Percentiles rank a stretch among this genome's conserved stretches.
Evolutionary conservation across 2,113 vertebrate genomes (phyloP).

Genomic region (Thamnophis sirtalis): DNA sequence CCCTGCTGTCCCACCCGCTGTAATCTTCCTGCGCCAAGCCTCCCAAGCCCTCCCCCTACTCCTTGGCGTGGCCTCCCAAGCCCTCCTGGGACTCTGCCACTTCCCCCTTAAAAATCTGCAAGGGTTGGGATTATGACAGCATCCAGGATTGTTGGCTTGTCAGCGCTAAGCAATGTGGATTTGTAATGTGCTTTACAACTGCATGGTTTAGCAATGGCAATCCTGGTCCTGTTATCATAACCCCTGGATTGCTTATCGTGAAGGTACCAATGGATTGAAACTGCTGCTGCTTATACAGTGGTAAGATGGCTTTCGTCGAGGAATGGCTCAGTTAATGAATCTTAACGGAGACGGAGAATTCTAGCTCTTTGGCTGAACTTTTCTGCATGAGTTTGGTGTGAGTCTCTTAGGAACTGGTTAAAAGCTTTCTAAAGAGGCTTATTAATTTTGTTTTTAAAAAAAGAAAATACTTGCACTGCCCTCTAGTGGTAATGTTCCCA

Average conservation of each 20-base stretch:
- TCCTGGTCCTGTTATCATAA: neutral
- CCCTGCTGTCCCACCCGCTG: neutral
- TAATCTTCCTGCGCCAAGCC: neutral
- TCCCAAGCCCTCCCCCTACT: neutral
- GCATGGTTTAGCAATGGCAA: neutral
- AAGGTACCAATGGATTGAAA: neutral
- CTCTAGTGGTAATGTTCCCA: constrained; percentile 44
- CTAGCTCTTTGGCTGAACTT: neutral
- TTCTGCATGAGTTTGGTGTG: neutral
- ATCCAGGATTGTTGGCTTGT: neutral
- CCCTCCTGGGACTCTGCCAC: neutral
- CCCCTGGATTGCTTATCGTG: neutral
- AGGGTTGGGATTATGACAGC: neutral
- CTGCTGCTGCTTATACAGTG: no score
- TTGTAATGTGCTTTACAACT: neutral
- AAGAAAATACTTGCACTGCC: constrained; percentile 38
- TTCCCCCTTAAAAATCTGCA: neutral
- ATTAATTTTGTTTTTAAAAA: neutral
- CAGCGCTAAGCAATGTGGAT: neutral
- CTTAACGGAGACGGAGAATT: neutral
- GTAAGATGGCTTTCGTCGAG: neutral
- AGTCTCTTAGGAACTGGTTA: neutral
- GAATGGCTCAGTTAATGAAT: neutral
- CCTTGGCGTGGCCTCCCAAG: neutral
- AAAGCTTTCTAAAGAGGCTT: neutral